Conservation (phyloP, 2,113 vertebrate species). For the Rhizomys pruinosus region DNA sequence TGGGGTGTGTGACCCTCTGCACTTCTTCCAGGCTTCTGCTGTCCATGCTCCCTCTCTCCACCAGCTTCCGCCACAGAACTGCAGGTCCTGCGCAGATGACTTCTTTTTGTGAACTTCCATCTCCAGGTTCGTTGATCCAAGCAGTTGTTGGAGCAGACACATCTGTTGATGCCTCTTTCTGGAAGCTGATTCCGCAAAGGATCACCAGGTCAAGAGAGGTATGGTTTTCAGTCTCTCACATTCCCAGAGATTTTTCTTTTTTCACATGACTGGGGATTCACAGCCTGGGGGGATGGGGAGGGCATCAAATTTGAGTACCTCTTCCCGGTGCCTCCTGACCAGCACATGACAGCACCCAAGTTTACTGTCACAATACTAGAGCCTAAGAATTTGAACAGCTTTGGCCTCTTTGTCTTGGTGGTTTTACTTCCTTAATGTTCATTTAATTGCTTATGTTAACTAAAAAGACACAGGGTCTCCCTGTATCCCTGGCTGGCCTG, state of each 20-base stretch:
- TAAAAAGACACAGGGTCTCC: no score
- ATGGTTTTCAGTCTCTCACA: neutral
- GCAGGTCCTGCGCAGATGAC: accelerated
- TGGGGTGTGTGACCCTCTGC: neutral
- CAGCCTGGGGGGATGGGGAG: neutral
- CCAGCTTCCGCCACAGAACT: neutral
- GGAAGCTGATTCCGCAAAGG: neutral
- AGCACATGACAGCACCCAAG: neutral
- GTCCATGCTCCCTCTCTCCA: neutral
- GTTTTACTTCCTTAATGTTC: neutral
- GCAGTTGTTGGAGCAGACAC: neutral
- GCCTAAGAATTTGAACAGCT: neutral
- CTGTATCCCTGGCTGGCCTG: no score
- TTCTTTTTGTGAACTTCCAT: neutral
- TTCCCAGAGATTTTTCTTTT: neutral
- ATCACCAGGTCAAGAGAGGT: neutral
- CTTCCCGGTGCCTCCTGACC: neutral
- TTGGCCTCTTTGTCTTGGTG: neutral
- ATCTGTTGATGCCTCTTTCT: neutral
- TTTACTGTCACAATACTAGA: neutral
- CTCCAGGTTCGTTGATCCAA: neutral
- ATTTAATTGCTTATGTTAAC: neutral
- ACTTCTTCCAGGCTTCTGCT: no score
- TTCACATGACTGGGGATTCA: neutral
- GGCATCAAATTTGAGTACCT: no score